Percentiles rank a stretch among this genome's conserved stretches.
These are phyloP conservation scores for Cottus gobio DNA, from an alignment of 2,113 vertebrate species.

Conservation along the genomic window DNA sequence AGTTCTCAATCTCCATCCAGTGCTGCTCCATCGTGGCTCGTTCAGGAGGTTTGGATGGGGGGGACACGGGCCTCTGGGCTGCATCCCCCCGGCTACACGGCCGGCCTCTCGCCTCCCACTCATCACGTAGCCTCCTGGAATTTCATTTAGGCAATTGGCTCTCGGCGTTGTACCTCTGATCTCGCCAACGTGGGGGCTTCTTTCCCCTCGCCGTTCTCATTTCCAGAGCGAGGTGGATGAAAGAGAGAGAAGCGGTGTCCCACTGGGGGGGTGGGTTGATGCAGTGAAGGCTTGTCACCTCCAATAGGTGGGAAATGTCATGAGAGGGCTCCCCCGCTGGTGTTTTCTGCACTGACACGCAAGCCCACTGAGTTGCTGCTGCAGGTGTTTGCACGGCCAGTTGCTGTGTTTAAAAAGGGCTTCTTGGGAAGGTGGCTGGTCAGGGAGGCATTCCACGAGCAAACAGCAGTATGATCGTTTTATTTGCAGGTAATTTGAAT, in stretches of 20 bases:
- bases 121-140: slow-evolving; percentile 62
- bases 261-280: slow-evolving; percentile 47
- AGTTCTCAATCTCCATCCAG: too few relatives aligned
- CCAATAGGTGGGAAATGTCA: slow-evolving; percentile 64
- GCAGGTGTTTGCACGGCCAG: slow-evolving; percentile 42
- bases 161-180: slow-evolving; percentile 49
- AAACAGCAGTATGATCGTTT: background rate
- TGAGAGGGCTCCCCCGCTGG: slow-evolving; percentile 52
- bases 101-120: slow-evolving; percentile 61
- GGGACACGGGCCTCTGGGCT: slow-evolving; percentile 43
- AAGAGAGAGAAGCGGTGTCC: slow-evolving; percentile 53
- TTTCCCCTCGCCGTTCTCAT: slow-evolving; percentile 65
- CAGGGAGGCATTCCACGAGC: background rate
- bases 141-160: slow-evolving; percentile 70
- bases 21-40: too few relatives aligned
- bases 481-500: background rate
- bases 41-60: too few relatives aligned
- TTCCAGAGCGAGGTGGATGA: slow-evolving; percentile 64
- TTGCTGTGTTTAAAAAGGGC: background rate
- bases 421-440: background rate
- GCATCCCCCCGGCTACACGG: slow-evolving; percentile 41
- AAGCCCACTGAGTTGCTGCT: slow-evolving; percentile 27
- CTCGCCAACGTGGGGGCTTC: slow-evolving; percentile 64
- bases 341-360: slow-evolving; percentile 47
- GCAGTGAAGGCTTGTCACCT: slow-evolving; percentile 50